phyloP scores from a whole-genome alignment of 37 sponge, comb jelly and placozoan genomes.

The Oscarella lobularis region DNA sequence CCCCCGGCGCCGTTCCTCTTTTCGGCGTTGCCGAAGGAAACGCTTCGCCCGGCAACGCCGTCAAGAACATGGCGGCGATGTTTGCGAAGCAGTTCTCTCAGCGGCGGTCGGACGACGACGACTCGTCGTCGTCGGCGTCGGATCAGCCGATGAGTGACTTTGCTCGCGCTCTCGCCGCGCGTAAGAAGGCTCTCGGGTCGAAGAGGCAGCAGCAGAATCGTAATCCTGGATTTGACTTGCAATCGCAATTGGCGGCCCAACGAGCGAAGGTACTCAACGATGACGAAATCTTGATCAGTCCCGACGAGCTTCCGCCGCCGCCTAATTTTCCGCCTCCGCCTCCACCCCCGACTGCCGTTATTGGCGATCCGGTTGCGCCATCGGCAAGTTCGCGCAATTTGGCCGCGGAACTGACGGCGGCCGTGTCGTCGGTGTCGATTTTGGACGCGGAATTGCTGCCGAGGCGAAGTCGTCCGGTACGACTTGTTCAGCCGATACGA shows the following conservation, averaged over 20 bases:
- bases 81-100: neutral
- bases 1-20: neutral
- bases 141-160: neutral
- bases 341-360: neutral
- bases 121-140: neutral
- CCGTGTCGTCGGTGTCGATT: neutral
- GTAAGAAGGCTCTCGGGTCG: neutral
- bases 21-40: no score
- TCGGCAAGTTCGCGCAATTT: neutral
- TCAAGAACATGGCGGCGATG: neutral
- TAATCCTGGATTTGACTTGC: neutral
- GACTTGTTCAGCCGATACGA: neutral
- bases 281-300: neutral
- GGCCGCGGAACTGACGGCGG: neutral
- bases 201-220: neutral
- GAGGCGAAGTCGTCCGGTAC: neutral
- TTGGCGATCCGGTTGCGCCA: neutral
- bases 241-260: neutral
- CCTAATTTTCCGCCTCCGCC: conserved; percentile 6
- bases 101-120: neutral
- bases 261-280: neutral
- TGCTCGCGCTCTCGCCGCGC: neutral
- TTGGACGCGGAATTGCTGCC: neutral
- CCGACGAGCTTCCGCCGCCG: neutral
- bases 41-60: neutral